Conservation (phyloP, 1,140 invertebrate genomes). For the Magallana ariakensis region DNA sequence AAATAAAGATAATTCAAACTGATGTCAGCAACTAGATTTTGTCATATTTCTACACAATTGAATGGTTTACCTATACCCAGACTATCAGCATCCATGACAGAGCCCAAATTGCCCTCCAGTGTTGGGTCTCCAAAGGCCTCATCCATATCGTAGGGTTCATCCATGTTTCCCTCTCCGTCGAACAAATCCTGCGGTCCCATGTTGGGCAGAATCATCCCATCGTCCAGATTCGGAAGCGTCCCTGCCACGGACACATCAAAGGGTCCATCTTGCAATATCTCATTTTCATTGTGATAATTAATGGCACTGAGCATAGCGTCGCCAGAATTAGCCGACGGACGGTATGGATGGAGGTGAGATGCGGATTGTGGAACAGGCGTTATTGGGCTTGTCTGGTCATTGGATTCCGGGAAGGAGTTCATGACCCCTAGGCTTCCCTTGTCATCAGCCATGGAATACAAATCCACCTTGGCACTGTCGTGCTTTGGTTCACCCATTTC, state of each 20-base stretch:
- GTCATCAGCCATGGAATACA: slow-evolving; percentile 59
- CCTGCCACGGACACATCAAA: slow-evolving; percentile 75
- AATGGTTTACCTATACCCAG: slow-evolving; percentile 27
- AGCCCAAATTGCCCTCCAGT: slow-evolving; percentile 46
- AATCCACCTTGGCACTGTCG: slow-evolving; percentile 54
- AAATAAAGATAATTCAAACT: too few species aligned
- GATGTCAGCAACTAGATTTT: too few species aligned
- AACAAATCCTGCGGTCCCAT: slow-evolving; percentile 82
- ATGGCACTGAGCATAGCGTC: slow-evolving; percentile 80
- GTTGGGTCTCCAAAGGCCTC: slow-evolving; percentile 69
- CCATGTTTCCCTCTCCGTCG: slow-evolving; percentile 85
- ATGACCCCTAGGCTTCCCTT: slow-evolving; percentile 75
- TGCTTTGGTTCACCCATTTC: slow-evolving; percentile 50
- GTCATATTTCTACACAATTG: background rate
- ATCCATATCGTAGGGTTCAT: slow-evolving; percentile 79
- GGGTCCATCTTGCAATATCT: slow-evolving; percentile 77
- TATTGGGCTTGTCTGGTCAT: slow-evolving; percentile 73
- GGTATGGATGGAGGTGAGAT: slow-evolving; percentile 66
- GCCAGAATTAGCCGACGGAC: slow-evolving; percentile 69
- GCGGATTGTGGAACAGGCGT: slow-evolving; percentile 58
- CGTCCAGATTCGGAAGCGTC: slow-evolving; percentile 75
- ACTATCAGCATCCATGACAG: slow-evolving; percentile 50
- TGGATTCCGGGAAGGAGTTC: slow-evolving; percentile 71
- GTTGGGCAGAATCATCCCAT: slow-evolving; percentile 73
- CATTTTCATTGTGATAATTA: slow-evolving; percentile 76